A percentile compares a stretch with the other conserved stretches of the same genome.
phyloP scores from a whole-genome alignment of 1,140 invertebrate species.

The Bombus balteatus region DNA sequence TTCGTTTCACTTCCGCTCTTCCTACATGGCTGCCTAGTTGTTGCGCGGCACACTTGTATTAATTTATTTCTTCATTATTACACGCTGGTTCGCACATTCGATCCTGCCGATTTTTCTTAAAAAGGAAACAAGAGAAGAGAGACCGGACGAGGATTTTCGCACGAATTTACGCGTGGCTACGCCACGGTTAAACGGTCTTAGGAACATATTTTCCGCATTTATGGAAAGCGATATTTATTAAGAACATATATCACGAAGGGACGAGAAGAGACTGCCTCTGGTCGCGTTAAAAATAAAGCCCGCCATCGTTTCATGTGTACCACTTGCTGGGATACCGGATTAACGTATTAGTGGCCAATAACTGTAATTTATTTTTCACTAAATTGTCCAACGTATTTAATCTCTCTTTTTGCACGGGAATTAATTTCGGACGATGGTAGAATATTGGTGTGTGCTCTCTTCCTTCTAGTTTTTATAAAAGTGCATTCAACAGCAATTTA shows the following conservation, averaged over 20 bases:
- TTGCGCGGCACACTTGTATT: conserved; percentile 6
- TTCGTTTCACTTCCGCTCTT: not conserved
- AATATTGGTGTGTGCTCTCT: too few species aligned
- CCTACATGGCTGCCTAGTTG: not conserved
- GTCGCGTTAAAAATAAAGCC: conserved; percentile 21
- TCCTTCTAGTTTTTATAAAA: not conserved
- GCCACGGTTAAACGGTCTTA: not conserved
- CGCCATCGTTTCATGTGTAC: not conserved
- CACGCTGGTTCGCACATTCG: not conserved
- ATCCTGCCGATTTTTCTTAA: conserved; percentile 4
- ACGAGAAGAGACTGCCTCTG: not conserved
- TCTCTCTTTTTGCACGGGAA: conserved; percentile 7
- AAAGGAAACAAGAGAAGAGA: not conserved
- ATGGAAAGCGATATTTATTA: conserved; percentile 31
- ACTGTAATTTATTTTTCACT: conserved; percentile 51
- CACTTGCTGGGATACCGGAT: not conserved
- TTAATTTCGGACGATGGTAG: conserved; percentile 15
- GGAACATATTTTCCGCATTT: conserved; percentile 34
- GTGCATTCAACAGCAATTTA: not conserved
- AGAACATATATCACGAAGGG: conserved; percentile 14
- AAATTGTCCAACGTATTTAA: conserved; percentile 29
- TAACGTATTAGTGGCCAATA: conserved; percentile 44
- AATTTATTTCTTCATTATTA: conserved; percentile 51
- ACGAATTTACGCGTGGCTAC: not conserved
- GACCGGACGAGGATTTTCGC: not conserved